These are phyloP conservation scores for Zophobas morio DNA, from an alignment of 1,140 invertebrate species.

Conservation along the genomic window DNA sequence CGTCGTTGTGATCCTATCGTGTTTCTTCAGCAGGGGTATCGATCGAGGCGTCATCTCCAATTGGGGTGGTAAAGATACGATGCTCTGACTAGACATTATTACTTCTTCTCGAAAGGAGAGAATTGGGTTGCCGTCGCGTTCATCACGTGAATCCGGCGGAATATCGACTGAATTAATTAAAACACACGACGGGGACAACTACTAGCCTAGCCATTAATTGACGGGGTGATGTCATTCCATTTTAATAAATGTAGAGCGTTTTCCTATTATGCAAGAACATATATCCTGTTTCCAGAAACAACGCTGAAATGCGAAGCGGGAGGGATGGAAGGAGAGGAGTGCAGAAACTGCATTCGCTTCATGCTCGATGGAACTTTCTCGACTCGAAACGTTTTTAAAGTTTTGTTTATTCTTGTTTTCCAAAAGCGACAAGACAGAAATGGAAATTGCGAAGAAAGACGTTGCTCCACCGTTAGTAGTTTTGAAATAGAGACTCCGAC, in stretches of 20 bases:
- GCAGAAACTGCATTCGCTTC: too few relatives aligned
- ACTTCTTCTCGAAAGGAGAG: conserved; percentile 12
- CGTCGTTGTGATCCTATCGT: conserved; percentile 4
- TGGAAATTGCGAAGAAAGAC: too few relatives aligned
- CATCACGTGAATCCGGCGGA: conserved; percentile 6
- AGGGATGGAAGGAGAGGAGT: background rate
- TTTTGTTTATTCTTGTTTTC: too few relatives aligned
- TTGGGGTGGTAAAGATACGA: conserved; percentile 60
- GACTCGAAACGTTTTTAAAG: too few relatives aligned
- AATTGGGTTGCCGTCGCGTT: background rate
- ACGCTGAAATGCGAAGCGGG: background rate
- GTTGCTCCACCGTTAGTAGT: too few relatives aligned
- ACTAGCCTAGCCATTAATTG: conserved; percentile 54
- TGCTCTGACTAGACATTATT: conserved; percentile 62
- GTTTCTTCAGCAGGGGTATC: conserved; percentile 50
- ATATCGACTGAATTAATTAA: conserved; percentile 56
- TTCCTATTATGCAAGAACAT: conserved; percentile 28
- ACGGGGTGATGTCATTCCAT: conserved; percentile 55
- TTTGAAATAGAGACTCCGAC: too few relatives aligned
- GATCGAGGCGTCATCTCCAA: conserved; percentile 59
- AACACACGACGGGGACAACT: conserved; percentile 33
- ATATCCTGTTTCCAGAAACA: conserved; percentile 2
- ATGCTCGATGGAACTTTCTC: too few relatives aligned
- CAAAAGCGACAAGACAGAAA: too few relatives aligned
- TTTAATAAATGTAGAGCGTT: conserved; percentile 21